Base-by-base conservation (phyloP, 2,888 invertebrate species). In the Sesia apiformis region DNA sequence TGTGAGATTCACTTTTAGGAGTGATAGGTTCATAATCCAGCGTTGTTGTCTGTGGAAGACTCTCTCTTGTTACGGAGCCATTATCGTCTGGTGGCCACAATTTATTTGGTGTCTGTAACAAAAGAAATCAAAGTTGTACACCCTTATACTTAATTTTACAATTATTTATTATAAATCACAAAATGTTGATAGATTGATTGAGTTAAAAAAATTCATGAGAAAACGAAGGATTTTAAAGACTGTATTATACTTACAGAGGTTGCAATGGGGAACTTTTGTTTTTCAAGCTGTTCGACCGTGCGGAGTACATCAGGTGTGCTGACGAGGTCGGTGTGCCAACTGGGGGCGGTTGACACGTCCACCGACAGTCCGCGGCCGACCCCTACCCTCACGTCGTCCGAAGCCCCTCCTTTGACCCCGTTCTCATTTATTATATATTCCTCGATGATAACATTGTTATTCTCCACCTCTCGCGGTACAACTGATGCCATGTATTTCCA, bases 241-340 rank as follows among this genome's bases (percentile, higher is more conserved):
- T 23, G 23, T 23, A 23, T 2, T 50, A 55, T 54, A 64, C 79
- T 76, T 67, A 87, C 89, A 69, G 68, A 60, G 56, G 62, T 59
- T 49, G 67, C 57, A 38, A 70, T 69, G 49, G 76, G 62, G 60
- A 67, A 69, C 67, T 82, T 81, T 61, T 87, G 85, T 62, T 75
- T 81, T 67, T 90, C 90, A 62, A 90, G 63, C 60, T 88, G 84
- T 63, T 89, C 89, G 53, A 90, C 84, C 58, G 72, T 82, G 60
- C 70, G 81, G 54, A 90, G 78, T 55, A 90, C 81, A 55, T 89
- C 90, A 4, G 90, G 90, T 39, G 90, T 90, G 70, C 80, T 88
- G 68, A 90, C 81, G 63, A 70, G 60, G 57, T 80, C 79, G 39
- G 58, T 64, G 49, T 72, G 61, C 75, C 80, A 80, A 62, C 58